A percentile compares a stretch with the other conserved stretches of the same genome.
Conservation (phyloP, 2,888 invertebrate species). For the Perizoma affinitatum region DNA sequence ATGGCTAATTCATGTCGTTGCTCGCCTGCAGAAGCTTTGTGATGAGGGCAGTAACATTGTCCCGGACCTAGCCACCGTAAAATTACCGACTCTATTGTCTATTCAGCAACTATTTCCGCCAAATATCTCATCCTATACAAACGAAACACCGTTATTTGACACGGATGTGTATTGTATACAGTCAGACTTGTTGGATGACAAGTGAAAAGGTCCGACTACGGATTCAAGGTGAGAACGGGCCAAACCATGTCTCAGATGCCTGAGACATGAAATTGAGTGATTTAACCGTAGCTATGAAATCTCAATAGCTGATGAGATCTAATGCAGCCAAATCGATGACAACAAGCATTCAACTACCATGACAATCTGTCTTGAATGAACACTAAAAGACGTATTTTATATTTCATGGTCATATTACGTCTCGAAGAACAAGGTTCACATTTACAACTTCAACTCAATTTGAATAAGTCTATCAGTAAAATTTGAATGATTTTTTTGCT, state of each 20-base stretch:
- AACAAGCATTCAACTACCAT: no score
- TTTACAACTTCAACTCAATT: neutral
- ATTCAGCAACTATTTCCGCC: slow-evolving; percentile 66
- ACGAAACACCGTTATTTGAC: slow-evolving; percentile 59
- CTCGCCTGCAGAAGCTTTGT: slow-evolving; percentile 22
- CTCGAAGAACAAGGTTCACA: slow-evolving; percentile 2
- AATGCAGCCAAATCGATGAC: no score
- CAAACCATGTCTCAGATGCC: no score
- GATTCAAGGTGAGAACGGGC: no score
- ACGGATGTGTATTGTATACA: slow-evolving; percentile 38
- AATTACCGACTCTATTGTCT: slow-evolving; percentile 68
- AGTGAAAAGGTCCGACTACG: neutral
- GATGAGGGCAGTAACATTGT: slow-evolving; percentile 69
- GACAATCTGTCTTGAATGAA: no score
- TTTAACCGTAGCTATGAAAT: no score
- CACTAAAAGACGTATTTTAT: no score
- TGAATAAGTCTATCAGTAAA: neutral
- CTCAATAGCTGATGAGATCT: no score
- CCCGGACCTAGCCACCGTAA: slow-evolving; percentile 72
- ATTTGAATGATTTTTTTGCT: slow-evolving; percentile 6
- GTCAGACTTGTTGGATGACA: slow-evolving; percentile 14
- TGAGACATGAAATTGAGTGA: no score
- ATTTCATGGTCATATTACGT: no score
- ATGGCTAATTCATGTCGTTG: slow-evolving; percentile 25
- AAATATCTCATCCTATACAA: slow-evolving; percentile 55